Evolutionary conservation across 1,140 invertebrate species (phyloP).

Genomic region (Brachionus calyciflorus): DNA sequence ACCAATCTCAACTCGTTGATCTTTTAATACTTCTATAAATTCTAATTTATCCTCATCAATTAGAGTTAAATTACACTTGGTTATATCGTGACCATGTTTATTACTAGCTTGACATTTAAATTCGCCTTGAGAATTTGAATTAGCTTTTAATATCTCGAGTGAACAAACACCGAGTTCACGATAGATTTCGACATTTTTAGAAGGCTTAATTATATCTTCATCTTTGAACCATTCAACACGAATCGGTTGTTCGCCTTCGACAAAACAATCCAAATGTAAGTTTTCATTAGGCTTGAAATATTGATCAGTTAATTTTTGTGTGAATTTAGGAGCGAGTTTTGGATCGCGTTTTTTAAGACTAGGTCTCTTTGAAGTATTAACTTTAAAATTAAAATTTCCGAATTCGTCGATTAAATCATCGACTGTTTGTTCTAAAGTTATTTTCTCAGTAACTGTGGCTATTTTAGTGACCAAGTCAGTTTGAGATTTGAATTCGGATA

Average conservation of each 20-base stretch:
- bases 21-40: background rate
- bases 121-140: background rate
- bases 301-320: slow-evolving; percentile 10
- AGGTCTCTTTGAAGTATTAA: background rate
- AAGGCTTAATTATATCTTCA: background rate
- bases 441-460: background rate
- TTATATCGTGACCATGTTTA: slow-evolving; percentile 18
- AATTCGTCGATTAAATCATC: slow-evolving; percentile 36
- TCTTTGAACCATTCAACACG: slow-evolving; percentile 12
- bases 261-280: slow-evolving; percentile 43
- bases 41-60: background rate
- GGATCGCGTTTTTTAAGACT: slow-evolving; percentile 25
- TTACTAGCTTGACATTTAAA: slow-evolving; percentile 36
- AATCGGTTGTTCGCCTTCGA: slow-evolving; percentile 35
- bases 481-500: background rate
- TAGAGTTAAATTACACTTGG: background rate
- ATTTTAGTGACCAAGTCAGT: background rate
- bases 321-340: slow-evolving; percentile 29
- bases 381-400: slow-evolving; percentile 11
- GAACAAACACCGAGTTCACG: slow-evolving; percentile 32
- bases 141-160: slow-evolving; percentile 24
- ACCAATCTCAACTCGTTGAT: background rate
- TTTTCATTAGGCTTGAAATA: slow-evolving; percentile 3
- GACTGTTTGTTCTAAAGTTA: slow-evolving; percentile 5
- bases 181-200: slow-evolving; percentile 39